Evolutionary conservation across 2,113 vertebrate species (phyloP), one percentile per base, ranked within the genome.

Genomic region (Atherinomorus stipes): DNA sequence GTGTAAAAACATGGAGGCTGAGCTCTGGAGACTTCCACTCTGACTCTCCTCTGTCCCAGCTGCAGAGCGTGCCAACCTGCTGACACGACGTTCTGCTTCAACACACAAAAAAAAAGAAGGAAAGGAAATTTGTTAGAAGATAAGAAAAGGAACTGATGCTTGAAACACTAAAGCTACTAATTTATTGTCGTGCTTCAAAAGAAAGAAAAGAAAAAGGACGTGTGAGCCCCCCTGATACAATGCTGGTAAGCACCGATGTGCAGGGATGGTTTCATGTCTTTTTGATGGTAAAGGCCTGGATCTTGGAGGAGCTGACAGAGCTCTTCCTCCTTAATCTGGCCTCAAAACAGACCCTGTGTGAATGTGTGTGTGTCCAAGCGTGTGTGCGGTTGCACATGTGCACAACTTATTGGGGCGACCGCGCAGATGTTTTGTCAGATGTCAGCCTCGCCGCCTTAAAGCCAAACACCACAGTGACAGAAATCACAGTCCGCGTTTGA

Each of bases 401-500:
- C 66, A 18, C 68, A 71, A 51, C 73, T 72, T 83, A 51, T 45
- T 68, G 85, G 64, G 84, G 84, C 80, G 85, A 84, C 77, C 34
- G 64, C 52, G 18, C 78, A 70, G 73, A 74, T 76, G 83, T 89
- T 86, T 86, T 85, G 87, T 87, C 87, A 86, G 78, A 88, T 87
- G 89, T 88, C 89, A 85, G 83, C 82, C 70, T 75, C 50, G 1
- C 74, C 70, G 78, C 71, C 74, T 85, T 80, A 71, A 81, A 88
- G 80, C 78, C 81, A 84, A 88, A 82, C 81, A 68, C 57, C 68
- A 66, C 81, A 47, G 78, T 85, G 90, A 88, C 90, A 89, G 83
- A 86, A 90, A 86, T 89, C 86, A 85, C 83, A 71, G 75, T 75
- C 81, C 23, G 54, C 81, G 74, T 90, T 90, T 87, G 81, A 89